These are phyloP conservation scores for Yasuhikotakia modesta DNA, from an alignment of 2,797 vertebrate species.

Conservation along the genomic window DNA sequence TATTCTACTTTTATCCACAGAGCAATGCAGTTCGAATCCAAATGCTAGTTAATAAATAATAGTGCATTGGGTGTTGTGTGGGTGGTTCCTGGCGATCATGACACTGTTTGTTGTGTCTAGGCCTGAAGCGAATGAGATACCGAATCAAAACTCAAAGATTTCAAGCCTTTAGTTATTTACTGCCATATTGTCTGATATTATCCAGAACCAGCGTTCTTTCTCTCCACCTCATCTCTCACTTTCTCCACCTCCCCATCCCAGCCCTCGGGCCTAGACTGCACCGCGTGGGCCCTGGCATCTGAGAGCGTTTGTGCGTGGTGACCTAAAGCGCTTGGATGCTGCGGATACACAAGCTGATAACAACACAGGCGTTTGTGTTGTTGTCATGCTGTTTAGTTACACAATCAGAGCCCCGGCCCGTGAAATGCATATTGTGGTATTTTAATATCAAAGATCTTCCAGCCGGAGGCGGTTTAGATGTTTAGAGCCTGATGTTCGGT, in stretches of 20 bases:
- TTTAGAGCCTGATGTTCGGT: background rate
- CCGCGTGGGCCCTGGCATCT: constrained; percentile 43
- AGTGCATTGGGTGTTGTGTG: constrained; percentile 19
- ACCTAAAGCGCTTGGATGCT: constrained; percentile 39
- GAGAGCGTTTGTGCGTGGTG: constrained; percentile 22
- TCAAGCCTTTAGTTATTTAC: background rate
- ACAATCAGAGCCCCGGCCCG: constrained; percentile 49
- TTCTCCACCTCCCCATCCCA: constrained; percentile 56
- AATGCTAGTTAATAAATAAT: background rate
- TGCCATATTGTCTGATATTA: constrained; percentile 13
- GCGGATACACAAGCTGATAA: constrained; percentile 6
- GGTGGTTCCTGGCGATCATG: constrained; percentile 15
- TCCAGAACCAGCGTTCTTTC: constrained; percentile 2
- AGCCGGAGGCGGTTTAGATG: constrained; percentile 31
- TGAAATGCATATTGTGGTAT: constrained; percentile 47
- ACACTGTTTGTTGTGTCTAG: constrained; percentile 36
- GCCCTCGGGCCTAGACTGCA: constrained; percentile 51
- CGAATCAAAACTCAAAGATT: background rate
- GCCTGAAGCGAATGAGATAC: background rate
- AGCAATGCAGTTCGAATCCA: background rate
- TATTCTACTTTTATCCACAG: too few species aligned
- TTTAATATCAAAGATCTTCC: constrained; percentile 35
- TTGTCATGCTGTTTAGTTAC: constrained; percentile 37
- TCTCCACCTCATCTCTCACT: constrained; percentile 28
- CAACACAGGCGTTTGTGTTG: constrained; percentile 19